Conservation (phyloP, 2,113 vertebrate species). For the Mirza zaza region DNA sequence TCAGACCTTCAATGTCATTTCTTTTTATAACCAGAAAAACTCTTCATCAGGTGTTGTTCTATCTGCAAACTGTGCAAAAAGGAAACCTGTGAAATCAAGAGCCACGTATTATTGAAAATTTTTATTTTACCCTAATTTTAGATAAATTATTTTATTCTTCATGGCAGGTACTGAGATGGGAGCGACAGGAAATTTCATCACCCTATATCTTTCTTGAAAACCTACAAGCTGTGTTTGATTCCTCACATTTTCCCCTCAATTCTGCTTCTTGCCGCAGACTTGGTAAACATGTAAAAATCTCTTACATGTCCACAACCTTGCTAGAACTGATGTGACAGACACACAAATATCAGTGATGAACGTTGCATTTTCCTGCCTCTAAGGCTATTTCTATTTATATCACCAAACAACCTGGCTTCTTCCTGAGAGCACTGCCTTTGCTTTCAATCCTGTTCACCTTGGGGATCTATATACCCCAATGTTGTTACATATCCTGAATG, state of each 20-base stretch:
- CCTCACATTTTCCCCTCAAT: background rate
- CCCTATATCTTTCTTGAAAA: background rate
- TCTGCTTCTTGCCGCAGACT: background rate
- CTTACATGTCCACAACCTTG: background rate
- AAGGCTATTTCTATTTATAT: background rate
- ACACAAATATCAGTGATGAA: background rate
- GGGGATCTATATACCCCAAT: background rate
- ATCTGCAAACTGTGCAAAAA: background rate
- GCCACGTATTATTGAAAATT: background rate
- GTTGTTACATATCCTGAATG: background rate
- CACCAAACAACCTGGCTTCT: background rate
- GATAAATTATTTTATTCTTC: background rate
- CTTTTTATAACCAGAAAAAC: background rate
- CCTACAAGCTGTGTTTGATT: background rate
- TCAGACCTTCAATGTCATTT: background rate
- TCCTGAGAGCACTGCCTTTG: background rate
- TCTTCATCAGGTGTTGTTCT: background rate
- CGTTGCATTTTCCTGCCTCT: background rate
- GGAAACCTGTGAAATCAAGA: background rate
- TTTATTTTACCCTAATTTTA: conserved; percentile 11
- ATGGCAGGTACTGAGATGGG: background rate
- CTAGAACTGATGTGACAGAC: background rate
- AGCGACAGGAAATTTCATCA: background rate
- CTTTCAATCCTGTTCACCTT: background rate
- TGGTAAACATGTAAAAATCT: background rate